These are phyloP conservation scores for Mirza zaza DNA, from an alignment of 2,113 vertebrate genomes.

Conservation along the genomic window DNA sequence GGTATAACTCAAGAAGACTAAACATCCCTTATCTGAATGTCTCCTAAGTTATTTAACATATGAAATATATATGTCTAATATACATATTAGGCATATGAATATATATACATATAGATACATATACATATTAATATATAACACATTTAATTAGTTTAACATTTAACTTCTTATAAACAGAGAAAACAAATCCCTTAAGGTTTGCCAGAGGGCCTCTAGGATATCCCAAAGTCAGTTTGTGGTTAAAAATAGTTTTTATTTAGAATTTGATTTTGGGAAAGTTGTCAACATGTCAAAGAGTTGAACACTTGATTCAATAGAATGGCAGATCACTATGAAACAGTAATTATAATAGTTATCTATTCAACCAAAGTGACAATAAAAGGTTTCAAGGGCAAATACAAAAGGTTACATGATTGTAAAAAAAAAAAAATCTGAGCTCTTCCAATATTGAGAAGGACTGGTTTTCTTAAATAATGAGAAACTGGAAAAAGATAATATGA, in stretches of 20 bases:
- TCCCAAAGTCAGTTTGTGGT: background rate
- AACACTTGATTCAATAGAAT: background rate
- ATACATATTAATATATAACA: too few relatives aligned
- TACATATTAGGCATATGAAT: too few relatives aligned
- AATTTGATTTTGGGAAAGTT: background rate
- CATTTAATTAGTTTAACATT: background rate
- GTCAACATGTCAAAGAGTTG: background rate
- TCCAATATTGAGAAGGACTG: background rate
- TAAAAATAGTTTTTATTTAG: background rate
- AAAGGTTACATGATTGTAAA: background rate
- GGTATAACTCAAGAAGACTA: background rate
- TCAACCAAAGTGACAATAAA: background rate
- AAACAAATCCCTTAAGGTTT: background rate
- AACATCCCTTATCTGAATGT: background rate
- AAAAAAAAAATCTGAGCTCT: background rate
- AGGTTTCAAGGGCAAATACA: background rate
- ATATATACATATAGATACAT: too few relatives aligned
- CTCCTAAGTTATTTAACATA: background rate
- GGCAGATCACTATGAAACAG: background rate
- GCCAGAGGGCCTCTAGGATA: background rate
- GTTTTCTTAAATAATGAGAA: slow-evolving; percentile 19
- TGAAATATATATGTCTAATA: background rate
- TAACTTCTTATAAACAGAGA: background rate
- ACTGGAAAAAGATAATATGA: background rate
- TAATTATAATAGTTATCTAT: background rate